A percentile compares a stretch with the other conserved stretches of the same genome.
These are phyloP conservation scores for Nesoenas mayeri DNA, from an alignment of 2,113 vertebrate species.

Conservation along the genomic window DNA sequence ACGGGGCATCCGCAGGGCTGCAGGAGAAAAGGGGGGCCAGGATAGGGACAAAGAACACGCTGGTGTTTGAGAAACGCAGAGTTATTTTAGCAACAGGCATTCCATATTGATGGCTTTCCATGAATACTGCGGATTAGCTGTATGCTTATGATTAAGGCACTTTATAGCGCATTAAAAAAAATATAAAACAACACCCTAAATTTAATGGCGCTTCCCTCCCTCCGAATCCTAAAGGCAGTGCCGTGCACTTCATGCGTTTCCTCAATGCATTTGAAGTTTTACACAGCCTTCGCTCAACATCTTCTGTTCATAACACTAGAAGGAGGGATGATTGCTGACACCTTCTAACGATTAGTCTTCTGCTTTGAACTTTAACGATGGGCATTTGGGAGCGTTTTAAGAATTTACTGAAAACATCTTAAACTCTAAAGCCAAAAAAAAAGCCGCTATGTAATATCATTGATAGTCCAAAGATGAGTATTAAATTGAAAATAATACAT, in stretches of 20 bases:
- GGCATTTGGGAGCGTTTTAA: not conserved
- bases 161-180: not conserved
- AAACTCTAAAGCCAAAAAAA: not conserved
- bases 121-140: not conserved
- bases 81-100: conserved; percentile 17
- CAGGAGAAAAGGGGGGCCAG: conserved; percentile 34
- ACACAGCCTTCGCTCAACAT: not conserved
- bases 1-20: conserved; percentile 7
- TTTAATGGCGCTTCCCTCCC: not conserved
- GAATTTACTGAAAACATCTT: conserved; percentile 28
- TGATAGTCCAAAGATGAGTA: not conserved
- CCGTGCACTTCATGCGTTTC: not conserved
- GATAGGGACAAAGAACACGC: not conserved
- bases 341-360: conserved; percentile 5
- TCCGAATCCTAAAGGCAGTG: not conserved
- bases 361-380: conserved; percentile 36
- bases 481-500: not conserved
- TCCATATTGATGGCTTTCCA: not conserved
- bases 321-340: conserved; percentile 28
- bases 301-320: not conserved
- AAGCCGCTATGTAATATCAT: not conserved
- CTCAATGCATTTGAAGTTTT: not conserved
- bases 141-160: not conserved
- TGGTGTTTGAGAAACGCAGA: not conserved
- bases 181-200: not conserved